These are phyloP conservation scores for Crypturellus tataupa DNA, from an alignment of 2,797 vertebrate species.

Conservation along the genomic window DNA sequence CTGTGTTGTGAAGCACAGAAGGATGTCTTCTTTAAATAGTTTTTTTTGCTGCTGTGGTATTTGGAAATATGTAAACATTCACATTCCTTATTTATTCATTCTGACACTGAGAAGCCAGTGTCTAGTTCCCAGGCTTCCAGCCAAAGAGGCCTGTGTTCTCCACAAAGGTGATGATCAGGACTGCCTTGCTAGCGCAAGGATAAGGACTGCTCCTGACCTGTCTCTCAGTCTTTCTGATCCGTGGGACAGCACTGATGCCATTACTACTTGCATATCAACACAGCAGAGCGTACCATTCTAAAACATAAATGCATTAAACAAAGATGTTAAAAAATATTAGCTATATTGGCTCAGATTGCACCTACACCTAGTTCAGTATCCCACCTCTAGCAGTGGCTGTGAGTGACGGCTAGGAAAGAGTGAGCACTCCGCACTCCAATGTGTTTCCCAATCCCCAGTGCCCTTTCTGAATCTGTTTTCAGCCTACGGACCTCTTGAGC, in stretches of 20 bases:
- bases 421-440: background rate
- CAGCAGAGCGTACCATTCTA: background rate
- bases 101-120: conserved; percentile 41
- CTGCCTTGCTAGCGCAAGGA: background rate
- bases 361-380: background rate
- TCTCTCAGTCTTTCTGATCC: background rate
- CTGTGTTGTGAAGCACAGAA: conserved; percentile 47
- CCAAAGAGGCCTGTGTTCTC: conserved; percentile 4
- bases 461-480: background rate
- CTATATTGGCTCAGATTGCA: background rate
- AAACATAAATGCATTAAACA: background rate
- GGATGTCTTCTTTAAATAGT: conserved; percentile 47
- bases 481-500: background rate
- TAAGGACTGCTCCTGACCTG: background rate
- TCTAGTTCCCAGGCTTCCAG: conserved; percentile 68
- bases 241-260: rapidly evolving
- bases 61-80: conserved; percentile 60
- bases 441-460: background rate
- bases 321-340: background rate
- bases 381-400: background rate
- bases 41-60: conserved; percentile 19
- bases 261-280: background rate
- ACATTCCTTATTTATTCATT: conserved; percentile 57
- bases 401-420: background rate
- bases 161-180: background rate